Evolutionary conservation across 2,888 invertebrate genomes (phyloP).

Genomic region (Cylindroiulus punctatus): DNA sequence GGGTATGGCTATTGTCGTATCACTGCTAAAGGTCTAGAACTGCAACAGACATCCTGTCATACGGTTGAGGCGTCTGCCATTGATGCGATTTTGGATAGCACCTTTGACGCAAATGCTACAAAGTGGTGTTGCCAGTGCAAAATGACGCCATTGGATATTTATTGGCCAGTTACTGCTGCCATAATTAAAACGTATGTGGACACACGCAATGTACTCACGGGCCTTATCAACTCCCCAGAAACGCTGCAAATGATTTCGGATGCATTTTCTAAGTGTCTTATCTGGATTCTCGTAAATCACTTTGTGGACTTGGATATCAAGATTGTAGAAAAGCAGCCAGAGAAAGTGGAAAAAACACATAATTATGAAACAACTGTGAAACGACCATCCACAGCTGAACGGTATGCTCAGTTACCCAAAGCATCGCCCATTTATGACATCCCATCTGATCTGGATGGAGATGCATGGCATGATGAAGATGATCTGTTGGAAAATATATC

Average conservation of each 20-base stretch:
- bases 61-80: slow-evolving; percentile 67
- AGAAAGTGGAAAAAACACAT: background rate
- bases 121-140: slow-evolving; percentile 62
- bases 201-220: slow-evolving; percentile 67
- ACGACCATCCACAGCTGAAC: slow-evolving; percentile 46
- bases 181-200: slow-evolving; percentile 65
- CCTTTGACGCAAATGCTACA: slow-evolving; percentile 66
- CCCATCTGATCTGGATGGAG: background rate
- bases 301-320: background rate
- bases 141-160: slow-evolving; percentile 62
- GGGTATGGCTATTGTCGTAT: slow-evolving; percentile 66
- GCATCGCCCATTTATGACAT: background rate
- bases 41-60: slow-evolving; percentile 68
- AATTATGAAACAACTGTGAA: background rate
- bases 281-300: slow-evolving; percentile 65
- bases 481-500: slow-evolving; percentile 19
- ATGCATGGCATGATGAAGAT: slow-evolving; percentile 48
- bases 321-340: background rate
- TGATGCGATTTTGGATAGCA: slow-evolving; percentile 66
- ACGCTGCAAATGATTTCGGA: slow-evolving; percentile 63
- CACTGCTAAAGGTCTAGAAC: slow-evolving; percentile 66
- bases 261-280: slow-evolving; percentile 65
- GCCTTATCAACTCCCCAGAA: slow-evolving; percentile 66
- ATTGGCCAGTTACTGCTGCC: slow-evolving; percentile 61
- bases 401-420: slow-evolving; percentile 26